Percentiles rank a stretch among this genome's conserved stretches.
phyloP scores from a whole-genome alignment of 1,140 invertebrate species.

The Zaprionus lachaisei region DNA sequence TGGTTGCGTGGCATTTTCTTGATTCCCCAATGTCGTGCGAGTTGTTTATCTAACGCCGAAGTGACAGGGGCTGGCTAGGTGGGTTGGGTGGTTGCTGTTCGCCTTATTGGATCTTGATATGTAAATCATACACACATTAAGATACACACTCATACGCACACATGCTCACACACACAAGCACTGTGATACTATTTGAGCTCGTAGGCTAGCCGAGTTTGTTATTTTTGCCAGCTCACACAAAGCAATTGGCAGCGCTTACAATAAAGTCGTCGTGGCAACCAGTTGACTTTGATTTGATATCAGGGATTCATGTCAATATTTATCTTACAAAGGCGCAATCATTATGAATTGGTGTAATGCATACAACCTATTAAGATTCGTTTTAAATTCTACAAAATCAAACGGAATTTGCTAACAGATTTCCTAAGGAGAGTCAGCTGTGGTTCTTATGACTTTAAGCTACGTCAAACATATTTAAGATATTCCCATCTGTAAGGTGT shows the following conservation, averaged over 20 bases:
- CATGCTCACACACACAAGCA: not conserved
- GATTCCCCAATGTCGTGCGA: constrained; percentile 5
- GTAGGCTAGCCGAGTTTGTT: constrained; percentile 40
- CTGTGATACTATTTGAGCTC: not conserved
- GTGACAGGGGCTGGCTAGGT: constrained; percentile 7
- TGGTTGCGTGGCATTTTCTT: constrained; percentile 57
- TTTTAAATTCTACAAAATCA: not conserved
- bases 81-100: constrained; percentile 30
- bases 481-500: not conserved
- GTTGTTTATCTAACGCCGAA: constrained; percentile 52
- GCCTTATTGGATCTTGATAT: constrained; percentile 63
- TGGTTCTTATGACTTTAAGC: too few species aligned
- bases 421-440: too few species aligned
- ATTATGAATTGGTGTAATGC: not conserved
- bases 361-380: not conserved
- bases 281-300: constrained; percentile 38
- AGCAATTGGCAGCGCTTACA: constrained; percentile 37
- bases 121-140: constrained; percentile 27
- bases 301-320: constrained; percentile 20
- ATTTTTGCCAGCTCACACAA: constrained; percentile 50
- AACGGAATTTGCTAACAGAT: not conserved
- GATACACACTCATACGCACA: constrained; percentile 21
- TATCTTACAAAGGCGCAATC: constrained; percentile 5
- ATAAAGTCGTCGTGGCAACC: constrained; percentile 47
- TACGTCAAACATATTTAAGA: too few species aligned